These are phyloP conservation scores for Sparus aurata DNA, from an alignment of 2,797 vertebrate species.

Conservation along the genomic window DNA sequence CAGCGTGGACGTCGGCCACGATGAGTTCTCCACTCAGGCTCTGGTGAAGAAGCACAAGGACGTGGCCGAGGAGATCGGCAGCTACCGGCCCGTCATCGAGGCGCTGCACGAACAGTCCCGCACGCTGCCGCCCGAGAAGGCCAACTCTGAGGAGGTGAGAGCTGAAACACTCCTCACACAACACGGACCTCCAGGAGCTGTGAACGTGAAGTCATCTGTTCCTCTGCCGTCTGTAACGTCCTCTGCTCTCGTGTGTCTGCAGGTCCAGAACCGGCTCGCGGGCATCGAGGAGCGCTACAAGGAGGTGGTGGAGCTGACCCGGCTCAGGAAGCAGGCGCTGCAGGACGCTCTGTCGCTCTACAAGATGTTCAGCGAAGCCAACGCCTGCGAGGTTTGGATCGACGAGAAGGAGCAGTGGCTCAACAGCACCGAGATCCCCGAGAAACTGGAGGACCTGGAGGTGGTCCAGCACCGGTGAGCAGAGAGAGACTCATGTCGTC, in stretches of 20 bases:
- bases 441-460: constrained; percentile 95
- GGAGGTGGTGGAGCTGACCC: constrained; percentile 93
- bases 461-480: constrained; percentile 94
- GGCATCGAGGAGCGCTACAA: constrained; percentile 97
- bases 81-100: constrained; percentile 93
- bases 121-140: constrained; percentile 87
- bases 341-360: constrained; percentile 97
- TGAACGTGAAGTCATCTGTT: too few relatives aligned
- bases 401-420: constrained; percentile 99
- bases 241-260: not conserved
- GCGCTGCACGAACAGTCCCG: constrained; percentile 92
- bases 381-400: constrained; percentile 96
- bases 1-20: constrained; percentile 95
- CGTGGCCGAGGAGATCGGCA: constrained; percentile 93
- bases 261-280: constrained; percentile 88
- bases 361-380: constrained; percentile 96
- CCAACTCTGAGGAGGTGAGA: constrained; percentile 83
- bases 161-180: not conserved
- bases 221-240: too few relatives aligned
- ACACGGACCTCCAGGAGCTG: too few relatives aligned
- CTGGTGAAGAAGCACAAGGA: constrained; percentile 99
- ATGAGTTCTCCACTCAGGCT: constrained; percentile 97
- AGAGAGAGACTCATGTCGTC: too few relatives aligned
- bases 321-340: constrained; percentile 94
- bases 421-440: constrained; percentile 94